phyloP scores from a whole-genome alignment of 1,140 invertebrate species.

The Bradysia coprophila region DNA sequence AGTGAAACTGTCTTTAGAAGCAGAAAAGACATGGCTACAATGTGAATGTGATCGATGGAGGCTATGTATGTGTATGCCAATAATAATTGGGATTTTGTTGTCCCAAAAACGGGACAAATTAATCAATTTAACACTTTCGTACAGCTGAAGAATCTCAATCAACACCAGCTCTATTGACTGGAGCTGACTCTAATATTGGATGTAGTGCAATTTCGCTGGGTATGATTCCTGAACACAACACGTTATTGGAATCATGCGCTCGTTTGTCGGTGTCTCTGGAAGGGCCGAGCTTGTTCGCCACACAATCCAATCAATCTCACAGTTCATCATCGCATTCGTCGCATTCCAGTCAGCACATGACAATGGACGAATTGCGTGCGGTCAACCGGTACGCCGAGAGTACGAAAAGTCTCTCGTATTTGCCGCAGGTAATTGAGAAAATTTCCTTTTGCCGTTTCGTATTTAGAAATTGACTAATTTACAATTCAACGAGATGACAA shows the following conservation, averaged over 20 bases:
- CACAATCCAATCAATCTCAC: constrained; percentile 32
- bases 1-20: constrained; percentile 70
- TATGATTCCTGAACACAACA: constrained; percentile 69
- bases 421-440: constrained; percentile 58
- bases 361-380: constrained; percentile 60
- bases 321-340: constrained; percentile 38
- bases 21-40: constrained; percentile 73
- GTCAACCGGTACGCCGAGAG: constrained; percentile 83
- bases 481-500: no score
- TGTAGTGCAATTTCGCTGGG: constrained; percentile 40
- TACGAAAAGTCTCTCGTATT: constrained; percentile 75
- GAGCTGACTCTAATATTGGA: constrained; percentile 30
- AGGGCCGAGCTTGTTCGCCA: constrained; percentile 25
- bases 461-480: no score
- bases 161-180: constrained; percentile 54
- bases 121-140: not conserved
- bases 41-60: constrained; percentile 74
- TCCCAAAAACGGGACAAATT: not conserved
- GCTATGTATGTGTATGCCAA: constrained; percentile 31
- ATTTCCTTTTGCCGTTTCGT: constrained; percentile 10
- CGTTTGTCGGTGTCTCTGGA: constrained; percentile 69
- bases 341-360: constrained; percentile 37
- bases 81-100: no score
- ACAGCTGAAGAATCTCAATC: constrained; percentile 60
- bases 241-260: constrained; percentile 66